phyloP scores from a whole-genome alignment of 2,113 vertebrate species.

The Python bivittatus region DNA sequence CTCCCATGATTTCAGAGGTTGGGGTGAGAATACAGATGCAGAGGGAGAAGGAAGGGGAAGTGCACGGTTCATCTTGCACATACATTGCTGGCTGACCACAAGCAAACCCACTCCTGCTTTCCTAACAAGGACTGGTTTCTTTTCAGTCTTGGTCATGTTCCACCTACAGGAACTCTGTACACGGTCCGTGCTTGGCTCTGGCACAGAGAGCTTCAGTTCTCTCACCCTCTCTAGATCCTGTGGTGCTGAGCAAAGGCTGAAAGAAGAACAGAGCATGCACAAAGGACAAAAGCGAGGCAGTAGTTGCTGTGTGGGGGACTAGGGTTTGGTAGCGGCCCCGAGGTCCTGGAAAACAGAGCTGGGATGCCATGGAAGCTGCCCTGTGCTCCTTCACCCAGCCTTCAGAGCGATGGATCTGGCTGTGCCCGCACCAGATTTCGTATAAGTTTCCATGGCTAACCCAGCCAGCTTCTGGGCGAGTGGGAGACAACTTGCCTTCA shows the following conservation, averaged over 20 bases:
- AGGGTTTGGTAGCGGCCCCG: neutral
- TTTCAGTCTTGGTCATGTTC: neutral
- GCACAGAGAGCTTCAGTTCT: neutral
- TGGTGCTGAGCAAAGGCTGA: neutral
- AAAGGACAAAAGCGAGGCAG: neutral
- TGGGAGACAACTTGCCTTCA: neutral
- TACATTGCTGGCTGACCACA: neutral
- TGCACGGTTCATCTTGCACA: neutral
- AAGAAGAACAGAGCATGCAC: neutral
- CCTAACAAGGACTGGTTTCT: neutral
- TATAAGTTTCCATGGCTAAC: neutral
- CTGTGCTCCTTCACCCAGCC: neutral
- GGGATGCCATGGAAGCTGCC: neutral
- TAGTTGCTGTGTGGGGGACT: neutral
- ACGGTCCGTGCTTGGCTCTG: too few relatives aligned
- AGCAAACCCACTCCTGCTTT: rapidly evolving
- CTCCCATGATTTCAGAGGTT: neutral
- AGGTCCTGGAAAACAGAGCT: neutral
- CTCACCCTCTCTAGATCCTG: neutral
- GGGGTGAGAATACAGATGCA: neutral
- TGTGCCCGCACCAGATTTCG: neutral
- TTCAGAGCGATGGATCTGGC: neutral
- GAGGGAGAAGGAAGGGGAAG: rapidly evolving
- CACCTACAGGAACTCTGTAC: neutral
- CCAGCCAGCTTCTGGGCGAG: neutral